These are phyloP conservation scores for Lepidotrigona ventralis DNA, from an alignment of 1,140 invertebrate genomes.

Conservation along the genomic window DNA sequence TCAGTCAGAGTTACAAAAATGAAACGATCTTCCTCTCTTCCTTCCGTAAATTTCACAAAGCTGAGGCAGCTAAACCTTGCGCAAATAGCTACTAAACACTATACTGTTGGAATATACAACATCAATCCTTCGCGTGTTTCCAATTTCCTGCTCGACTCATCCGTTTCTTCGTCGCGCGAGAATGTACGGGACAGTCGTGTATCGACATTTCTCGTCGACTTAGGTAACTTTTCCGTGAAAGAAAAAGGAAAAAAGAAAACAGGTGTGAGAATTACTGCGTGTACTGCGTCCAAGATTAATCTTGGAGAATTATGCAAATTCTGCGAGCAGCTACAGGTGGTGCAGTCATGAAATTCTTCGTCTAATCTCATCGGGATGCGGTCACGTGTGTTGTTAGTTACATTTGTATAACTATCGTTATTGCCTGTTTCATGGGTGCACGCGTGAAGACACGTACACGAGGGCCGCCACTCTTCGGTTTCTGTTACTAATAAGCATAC, in stretches of 20 bases:
- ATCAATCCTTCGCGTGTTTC: background rate
- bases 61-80: background rate
- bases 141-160: background rate
- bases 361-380: conserved; percentile 12
- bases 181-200: background rate
- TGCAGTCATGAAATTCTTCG: conserved; percentile 8
- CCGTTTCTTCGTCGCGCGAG: background rate
- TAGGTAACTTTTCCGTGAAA: background rate
- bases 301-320: conserved; percentile 28
- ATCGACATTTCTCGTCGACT: background rate
- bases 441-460: conserved; percentile 18
- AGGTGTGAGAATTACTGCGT: background rate
- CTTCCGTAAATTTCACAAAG: background rate
- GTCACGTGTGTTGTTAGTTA: conserved; percentile 25
- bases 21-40: background rate
- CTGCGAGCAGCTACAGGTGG: background rate
- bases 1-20: background rate
- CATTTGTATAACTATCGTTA: conserved; percentile 26
- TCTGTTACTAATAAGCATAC: conserved; percentile 48
- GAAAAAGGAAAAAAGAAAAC: background rate
- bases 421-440: conserved; percentile 4
- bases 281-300: conserved; percentile 6
- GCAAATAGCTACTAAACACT: background rate
- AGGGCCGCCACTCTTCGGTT: background rate
- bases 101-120: background rate